Evolutionary conservation across 2,113 vertebrate genomes (phyloP), one percentile per base, ranked within the genome.

Genomic region (Hylia prasina): DNA sequence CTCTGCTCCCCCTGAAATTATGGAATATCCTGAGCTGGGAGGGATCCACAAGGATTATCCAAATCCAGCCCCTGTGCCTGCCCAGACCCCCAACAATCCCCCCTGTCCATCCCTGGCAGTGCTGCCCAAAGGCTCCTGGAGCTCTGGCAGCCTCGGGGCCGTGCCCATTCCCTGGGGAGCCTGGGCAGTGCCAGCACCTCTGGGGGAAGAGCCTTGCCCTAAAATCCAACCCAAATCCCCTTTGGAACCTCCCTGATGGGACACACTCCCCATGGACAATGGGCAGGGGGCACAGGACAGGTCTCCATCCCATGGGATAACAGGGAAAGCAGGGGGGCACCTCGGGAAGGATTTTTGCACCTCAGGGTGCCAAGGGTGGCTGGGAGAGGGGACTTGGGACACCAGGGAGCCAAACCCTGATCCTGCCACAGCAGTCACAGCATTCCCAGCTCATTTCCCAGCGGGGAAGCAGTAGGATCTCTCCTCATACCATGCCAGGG

Each of bases 211-310:
- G 5, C 50, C 28, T 64, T 47, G 1, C 30, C 19, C 50, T 45
- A 4, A 47, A 2, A 19, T 11, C 50, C 30, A 6, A 0, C 23
- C 57, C 2, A 5, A 22, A 33, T 31, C 20, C 42, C 28, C 40
- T 39, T 18, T 40, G 19, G 31, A 20, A 35, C 5, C n/a, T 84
- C 18, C 23, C 35, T 4, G 3, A 3, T 2, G 4, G 19, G n/a
- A 47, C 19, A 40, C 39, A 3, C 21, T 42, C 11, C 15, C 37
- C 20, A 15, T 2, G 21, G 18, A 15, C 0, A 0, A 47, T 13
- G 39, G 61, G 23, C 8, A 61, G 56, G 48, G 11, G 54, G 23
- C 8, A 61, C 60, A 53, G 11, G 54, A 50, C 28, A 9, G 2
- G 3, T 57, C 60, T 48, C 7, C 17, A 35, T 18, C 45, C 23